A percentile compares a stretch with the other conserved stretches of the same genome.
Evolutionary conservation across 2,888 invertebrate species (phyloP).

Genomic region (Neocrepidodera transversa): DNA sequence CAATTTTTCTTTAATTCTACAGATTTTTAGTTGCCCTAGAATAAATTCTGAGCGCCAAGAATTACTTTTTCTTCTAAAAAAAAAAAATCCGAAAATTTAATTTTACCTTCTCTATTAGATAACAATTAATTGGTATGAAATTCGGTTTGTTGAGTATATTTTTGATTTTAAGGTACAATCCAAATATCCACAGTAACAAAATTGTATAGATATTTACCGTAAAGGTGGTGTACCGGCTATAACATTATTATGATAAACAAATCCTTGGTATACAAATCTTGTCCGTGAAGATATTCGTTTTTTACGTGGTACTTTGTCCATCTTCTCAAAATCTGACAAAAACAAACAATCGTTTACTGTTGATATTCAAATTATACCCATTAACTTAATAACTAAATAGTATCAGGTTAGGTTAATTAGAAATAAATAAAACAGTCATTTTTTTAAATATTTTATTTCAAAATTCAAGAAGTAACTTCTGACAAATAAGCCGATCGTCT

Average conservation of each 20-base stretch:
- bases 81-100: too few species aligned
- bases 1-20: too few species aligned
- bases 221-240: conserved; percentile 51
- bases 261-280: conserved; percentile 52
- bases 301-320: conserved; percentile 39
- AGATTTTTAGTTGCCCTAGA: too few species aligned
- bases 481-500: conserved; percentile 30
- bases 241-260: conserved; percentile 54
- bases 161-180: conserved; percentile 22
- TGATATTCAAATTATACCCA: conserved; percentile 14
- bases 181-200: conserved; percentile 29
- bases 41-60: too few species aligned
- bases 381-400: not conserved
- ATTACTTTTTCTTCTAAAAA: too few species aligned
- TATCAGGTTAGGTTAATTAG: too few species aligned
- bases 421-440: too few species aligned
- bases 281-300: conserved; percentile 45
- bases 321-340: conserved; percentile 40
- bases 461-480: too few species aligned
- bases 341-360: conserved; percentile 34
- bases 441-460: too few species aligned
- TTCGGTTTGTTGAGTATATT: too few species aligned
- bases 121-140: too few species aligned
- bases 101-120: too few species aligned
- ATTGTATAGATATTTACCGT: conserved; percentile 48